Evolutionary conservation across 2,113 vertebrate species (phyloP).

Genomic region (Rhinolophus sinicus): DNA sequence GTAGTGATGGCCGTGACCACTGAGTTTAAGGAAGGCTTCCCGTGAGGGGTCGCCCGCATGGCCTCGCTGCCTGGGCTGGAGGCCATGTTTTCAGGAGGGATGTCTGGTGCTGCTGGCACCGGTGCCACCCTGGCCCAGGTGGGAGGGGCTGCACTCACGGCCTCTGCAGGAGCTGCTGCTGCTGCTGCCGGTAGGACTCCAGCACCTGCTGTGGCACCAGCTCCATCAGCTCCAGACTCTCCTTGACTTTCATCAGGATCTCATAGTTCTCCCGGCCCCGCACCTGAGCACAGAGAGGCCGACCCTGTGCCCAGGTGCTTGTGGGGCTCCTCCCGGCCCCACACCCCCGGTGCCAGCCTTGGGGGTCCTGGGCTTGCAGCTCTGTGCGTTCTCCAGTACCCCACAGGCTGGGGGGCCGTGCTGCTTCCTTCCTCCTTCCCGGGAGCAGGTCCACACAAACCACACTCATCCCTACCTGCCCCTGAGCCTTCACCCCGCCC

Average conservation of each 20-base stretch:
- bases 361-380: not conserved
- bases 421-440: not conserved
- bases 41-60: not conserved
- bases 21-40: not conserved
- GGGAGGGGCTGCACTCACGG: conserved; percentile 89
- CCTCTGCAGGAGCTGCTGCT: conserved; percentile 96
- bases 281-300: conserved; percentile 85
- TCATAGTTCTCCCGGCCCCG: conserved; percentile 97
- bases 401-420: fast-evolving
- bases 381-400: not conserved
- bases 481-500: not conserved
- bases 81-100: not conserved
- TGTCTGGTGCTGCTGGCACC: too few species aligned
- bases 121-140: too few species aligned
- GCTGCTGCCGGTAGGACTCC: conserved; percentile 96
- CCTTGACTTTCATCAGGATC: conserved; percentile 98
- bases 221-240: conserved; percentile 96
- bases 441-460: not conserved
- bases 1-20: not conserved
- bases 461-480: not conserved
- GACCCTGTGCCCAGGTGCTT: not conserved
- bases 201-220: conserved; percentile 95
- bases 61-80: not conserved
- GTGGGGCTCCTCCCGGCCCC: fast-evolving
- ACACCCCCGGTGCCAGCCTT: fast-evolving